These are phyloP conservation scores for Nemoura dubitans DNA, from an alignment of 2,888 invertebrate species.

Conservation along the genomic window DNA sequence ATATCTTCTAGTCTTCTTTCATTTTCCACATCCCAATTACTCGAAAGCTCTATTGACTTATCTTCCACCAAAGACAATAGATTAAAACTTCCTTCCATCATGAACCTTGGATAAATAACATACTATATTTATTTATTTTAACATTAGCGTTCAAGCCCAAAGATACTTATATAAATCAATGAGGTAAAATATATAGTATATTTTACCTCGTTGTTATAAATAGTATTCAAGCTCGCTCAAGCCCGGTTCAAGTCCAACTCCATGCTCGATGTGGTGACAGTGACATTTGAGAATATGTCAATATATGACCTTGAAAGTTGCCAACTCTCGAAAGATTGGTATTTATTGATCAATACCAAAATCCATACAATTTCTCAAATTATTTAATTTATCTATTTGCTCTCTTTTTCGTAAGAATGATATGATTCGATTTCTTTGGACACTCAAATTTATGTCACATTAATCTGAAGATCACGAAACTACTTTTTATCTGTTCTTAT, in stretches of 20 bases:
- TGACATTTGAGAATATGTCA: no score
- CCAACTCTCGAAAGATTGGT: neutral
- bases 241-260: no score
- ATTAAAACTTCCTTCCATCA: no score
- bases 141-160: no score
- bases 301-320: neutral
- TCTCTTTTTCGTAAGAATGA: neutral
- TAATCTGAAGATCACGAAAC: neutral
- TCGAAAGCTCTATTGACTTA: neutral
- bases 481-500: neutral
- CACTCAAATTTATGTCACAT: neutral
- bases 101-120: no score
- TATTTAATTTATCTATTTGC: neutral
- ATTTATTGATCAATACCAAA: neutral
- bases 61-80: neutral
- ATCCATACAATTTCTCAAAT: neutral
- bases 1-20: constrained; percentile 40
- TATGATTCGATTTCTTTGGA: neutral
- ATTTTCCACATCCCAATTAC: constrained; percentile 43
- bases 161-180: no score
- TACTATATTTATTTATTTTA: no score
- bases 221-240: no score
- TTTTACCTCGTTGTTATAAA: no score
- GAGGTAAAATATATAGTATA: no score
- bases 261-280: no score